These are phyloP conservation scores for Macrotis lagotis DNA, from an alignment of 2,113 vertebrate species.

Conservation along the genomic window DNA sequence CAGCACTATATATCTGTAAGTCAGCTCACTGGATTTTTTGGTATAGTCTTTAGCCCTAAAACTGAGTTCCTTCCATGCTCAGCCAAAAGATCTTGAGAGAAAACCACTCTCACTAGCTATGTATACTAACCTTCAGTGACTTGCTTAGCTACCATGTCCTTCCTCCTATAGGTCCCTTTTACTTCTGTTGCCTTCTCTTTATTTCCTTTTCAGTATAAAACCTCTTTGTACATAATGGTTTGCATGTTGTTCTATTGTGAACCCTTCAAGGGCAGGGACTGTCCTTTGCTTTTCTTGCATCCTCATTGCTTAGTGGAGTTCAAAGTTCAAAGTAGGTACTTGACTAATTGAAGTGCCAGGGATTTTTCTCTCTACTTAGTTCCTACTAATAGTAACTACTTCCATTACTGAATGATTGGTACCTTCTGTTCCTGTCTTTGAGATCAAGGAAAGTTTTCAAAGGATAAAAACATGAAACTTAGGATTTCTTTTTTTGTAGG, in stretches of 20 bases:
- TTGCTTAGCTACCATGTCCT: neutral
- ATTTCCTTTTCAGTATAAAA: neutral
- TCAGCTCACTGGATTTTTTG: neutral
- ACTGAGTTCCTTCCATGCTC: constrained; percentile 4
- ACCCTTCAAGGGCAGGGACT: neutral
- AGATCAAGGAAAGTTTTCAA: too few relatives aligned
- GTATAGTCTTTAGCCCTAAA: neutral
- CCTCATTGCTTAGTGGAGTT: neutral
- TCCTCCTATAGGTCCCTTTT: neutral
- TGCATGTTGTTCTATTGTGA: neutral
- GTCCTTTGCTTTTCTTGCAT: neutral
- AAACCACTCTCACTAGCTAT: neutral
- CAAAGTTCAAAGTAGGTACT: neutral
- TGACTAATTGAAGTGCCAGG: neutral
- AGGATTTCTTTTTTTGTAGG: neutral
- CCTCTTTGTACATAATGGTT: neutral
- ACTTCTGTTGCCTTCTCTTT: neutral
- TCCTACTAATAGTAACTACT: neutral
- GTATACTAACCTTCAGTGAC: neutral
- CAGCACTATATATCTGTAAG: neutral
- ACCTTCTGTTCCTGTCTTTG: neutral
- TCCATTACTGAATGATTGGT: neutral
- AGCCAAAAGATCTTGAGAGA: neutral
- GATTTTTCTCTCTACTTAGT: neutral
- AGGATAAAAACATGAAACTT: neutral